Evolutionary conservation across 2,797 vertebrate genomes (phyloP).

Genomic region (Spinibarbus caldwelli): DNA sequence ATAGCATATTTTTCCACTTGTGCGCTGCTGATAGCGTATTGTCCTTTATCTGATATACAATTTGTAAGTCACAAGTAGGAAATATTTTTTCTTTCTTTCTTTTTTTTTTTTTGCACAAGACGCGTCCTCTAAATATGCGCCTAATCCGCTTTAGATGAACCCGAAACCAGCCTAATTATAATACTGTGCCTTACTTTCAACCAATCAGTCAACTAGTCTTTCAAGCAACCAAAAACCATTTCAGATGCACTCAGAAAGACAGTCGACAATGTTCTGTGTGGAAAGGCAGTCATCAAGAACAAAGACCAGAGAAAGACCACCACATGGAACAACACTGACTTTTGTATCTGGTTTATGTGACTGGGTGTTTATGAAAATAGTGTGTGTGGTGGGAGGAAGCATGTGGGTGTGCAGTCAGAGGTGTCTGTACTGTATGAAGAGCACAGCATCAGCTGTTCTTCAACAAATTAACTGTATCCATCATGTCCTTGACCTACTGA

Average conservation of each 20-base stretch:
- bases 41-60: neutral
- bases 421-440: neutral
- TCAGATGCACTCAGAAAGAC: neutral
- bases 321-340: neutral
- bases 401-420: slow-evolving; percentile 11
- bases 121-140: too few relatives aligned
- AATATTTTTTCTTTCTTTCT: too few relatives aligned
- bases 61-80: too few relatives aligned
- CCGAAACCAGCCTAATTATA: neutral
- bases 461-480: slow-evolving; percentile 9
- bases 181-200: neutral
- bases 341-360: neutral
- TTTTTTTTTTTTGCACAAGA: too few relatives aligned
- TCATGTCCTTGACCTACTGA: slow-evolving; percentile 38
- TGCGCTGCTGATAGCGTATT: neutral
- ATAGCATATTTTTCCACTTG: neutral
- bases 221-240: neutral
- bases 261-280: neutral
- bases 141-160: neutral
- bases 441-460: slow-evolving; percentile 26
- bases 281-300: neutral
- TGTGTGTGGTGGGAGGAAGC: neutral
- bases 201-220: too few relatives aligned
- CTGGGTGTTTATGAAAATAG: neutral
- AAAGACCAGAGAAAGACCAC: neutral